These are phyloP conservation scores for Saccostrea echinata DNA, from an alignment of 1,140 invertebrate genomes.

Conservation along the genomic window DNA sequence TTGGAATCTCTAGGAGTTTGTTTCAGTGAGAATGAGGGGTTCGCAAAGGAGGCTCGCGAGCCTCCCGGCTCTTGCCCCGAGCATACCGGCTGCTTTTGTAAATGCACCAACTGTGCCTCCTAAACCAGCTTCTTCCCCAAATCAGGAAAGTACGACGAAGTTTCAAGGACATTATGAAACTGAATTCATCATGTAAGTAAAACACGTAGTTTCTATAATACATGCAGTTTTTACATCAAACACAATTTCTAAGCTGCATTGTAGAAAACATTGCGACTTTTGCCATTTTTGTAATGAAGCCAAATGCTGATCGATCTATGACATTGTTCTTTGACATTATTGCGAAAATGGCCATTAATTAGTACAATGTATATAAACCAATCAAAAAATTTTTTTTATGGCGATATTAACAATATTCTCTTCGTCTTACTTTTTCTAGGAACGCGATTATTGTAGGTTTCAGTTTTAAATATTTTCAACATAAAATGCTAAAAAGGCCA, in stretches of 20 bases:
- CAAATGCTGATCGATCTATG: neutral
- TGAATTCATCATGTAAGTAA: slow-evolving; percentile 30
- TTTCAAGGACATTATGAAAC: slow-evolving; percentile 37
- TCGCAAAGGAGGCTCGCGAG: neutral
- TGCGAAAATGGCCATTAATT: too few species aligned
- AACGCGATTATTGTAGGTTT: too few species aligned
- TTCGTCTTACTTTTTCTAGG: too few species aligned
- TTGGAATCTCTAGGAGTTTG: neutral
- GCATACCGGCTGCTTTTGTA: slow-evolving; percentile 14
- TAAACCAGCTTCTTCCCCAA: neutral
- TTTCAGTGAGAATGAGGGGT: slow-evolving; percentile 8
- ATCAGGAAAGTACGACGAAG: slow-evolving; percentile 12
- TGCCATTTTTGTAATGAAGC: neutral
- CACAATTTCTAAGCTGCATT: neutral
- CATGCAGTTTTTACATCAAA: neutral
- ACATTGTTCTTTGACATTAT: neutral
- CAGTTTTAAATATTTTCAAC: too few species aligned
- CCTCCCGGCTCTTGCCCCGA: neutral
- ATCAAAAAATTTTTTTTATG: too few species aligned
- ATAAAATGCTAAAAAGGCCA: too few species aligned
- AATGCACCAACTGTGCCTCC: neutral
- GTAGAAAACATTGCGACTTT: neutral
- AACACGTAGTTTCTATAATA: neutral
- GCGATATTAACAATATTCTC: too few species aligned
- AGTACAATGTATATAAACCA: too few species aligned